A percentile compares a stretch with the other conserved stretches of the same genome.
phyloP scores from a whole-genome alignment of 2,113 vertebrate species.

The Heliornis fulica region DNA sequence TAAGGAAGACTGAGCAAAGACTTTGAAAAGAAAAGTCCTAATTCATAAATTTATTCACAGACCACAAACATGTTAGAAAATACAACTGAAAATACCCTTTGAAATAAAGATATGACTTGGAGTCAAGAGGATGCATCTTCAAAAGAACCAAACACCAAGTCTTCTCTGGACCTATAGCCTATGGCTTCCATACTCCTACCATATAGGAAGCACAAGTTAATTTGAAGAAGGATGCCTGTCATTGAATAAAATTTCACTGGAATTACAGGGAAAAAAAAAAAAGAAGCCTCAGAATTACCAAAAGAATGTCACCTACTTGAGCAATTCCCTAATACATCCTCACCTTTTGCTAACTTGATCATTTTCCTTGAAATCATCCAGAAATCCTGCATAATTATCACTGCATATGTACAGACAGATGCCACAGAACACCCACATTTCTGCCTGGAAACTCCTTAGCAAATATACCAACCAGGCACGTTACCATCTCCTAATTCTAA shows the following conservation, averaged over 20 bases:
- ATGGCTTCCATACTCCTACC: not conserved
- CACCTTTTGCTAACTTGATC: not conserved
- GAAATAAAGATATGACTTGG: not conserved
- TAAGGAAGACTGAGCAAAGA: not conserved
- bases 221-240: not conserved
- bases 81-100: not conserved
- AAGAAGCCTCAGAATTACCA: not conserved
- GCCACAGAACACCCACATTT: slow-evolving; percentile 20
- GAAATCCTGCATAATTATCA: slow-evolving; percentile 6
- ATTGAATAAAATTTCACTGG: not conserved
- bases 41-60: not conserved
- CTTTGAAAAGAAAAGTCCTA: not conserved
- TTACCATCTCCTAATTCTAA: not conserved
- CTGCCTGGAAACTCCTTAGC: slow-evolving; percentile 11
- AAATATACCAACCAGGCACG: not conserved
- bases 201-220: not conserved
- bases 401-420: slow-evolving; percentile 33
- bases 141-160: not conserved
- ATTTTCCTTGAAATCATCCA: not conserved
- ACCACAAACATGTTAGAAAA: not conserved
- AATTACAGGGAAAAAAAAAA: not conserved
- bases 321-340: not conserved
- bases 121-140: not conserved
- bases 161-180: not conserved
- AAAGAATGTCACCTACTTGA: not conserved